Percentiles rank a stretch among this genome's conserved stretches.
phyloP scores from a whole-genome alignment of 1,140 invertebrate genomes.

The Archivesica marissinica region DNA sequence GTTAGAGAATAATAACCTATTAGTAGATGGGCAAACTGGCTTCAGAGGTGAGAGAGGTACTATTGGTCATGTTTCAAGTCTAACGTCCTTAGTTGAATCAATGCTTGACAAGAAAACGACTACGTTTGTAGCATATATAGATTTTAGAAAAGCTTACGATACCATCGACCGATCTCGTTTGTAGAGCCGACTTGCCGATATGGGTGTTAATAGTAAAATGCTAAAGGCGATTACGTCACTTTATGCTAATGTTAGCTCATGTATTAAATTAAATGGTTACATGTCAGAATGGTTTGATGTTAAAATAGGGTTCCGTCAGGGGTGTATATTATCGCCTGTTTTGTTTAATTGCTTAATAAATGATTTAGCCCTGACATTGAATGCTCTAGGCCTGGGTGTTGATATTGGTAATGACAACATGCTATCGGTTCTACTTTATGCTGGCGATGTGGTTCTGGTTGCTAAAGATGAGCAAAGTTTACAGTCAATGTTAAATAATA shows the following conservation, averaged over 20 bases:
- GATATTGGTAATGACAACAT: conserved; percentile 49
- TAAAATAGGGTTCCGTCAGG: conserved; percentile 16
- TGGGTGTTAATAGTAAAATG: conserved; percentile 37
- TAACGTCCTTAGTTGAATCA: conserved; percentile 36
- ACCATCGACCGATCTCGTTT: conserved; percentile 12
- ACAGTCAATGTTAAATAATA: conserved; percentile 35
- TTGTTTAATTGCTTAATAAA: conserved; percentile 51
- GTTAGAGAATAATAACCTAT: conserved; percentile 32
- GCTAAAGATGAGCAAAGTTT: conserved; percentile 52
- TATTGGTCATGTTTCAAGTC: conserved; percentile 56
- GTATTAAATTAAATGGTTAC: conserved; percentile 40
- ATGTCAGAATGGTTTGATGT: conserved; percentile 44
- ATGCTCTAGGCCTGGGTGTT: conserved; percentile 39
- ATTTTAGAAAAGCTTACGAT: conserved; percentile 54
- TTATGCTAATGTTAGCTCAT: conserved; percentile 21
- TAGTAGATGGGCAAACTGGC: conserved; percentile 63
- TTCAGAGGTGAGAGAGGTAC: conserved; percentile 50
- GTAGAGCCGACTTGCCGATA: conserved; percentile 23
- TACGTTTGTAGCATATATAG: conserved; percentile 47
- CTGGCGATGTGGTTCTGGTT: conserved; percentile 50
- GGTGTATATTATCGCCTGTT: conserved; percentile 28
- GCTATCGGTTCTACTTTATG: conserved; percentile 29
- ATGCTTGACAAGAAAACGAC: conserved; percentile 12
- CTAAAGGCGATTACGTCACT: conserved; percentile 29
- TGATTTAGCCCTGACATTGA: conserved; percentile 49